phyloP scores from a whole-genome alignment of 53 echinoderm and acorn worm species.

The Echinarachnius parma region DNA sequence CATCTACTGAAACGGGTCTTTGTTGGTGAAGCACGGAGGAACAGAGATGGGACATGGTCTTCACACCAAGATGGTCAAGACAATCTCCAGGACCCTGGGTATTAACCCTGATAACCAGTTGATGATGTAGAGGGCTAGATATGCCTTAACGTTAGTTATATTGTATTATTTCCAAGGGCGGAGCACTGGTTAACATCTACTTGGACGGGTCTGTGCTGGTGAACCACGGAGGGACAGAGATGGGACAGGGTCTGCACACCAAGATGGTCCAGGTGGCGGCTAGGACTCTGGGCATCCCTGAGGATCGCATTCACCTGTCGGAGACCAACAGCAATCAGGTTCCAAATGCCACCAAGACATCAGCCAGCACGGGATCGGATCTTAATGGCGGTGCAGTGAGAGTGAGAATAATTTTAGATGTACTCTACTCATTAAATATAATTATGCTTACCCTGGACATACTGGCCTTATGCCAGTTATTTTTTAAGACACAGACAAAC shows the following conservation, averaged over 20 bases:
- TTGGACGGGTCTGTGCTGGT: constrained; percentile 82
- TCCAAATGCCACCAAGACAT: constrained; percentile 70
- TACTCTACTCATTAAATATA: no score
- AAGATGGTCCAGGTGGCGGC: constrained; percentile 92
- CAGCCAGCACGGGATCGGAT: constrained; percentile 73
- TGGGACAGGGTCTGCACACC: constrained; percentile 92
- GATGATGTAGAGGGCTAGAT: no score
- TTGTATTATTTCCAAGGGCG: constrained; percentile 48
- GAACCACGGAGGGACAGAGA: constrained; percentile 81
- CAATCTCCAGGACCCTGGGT: background rate
- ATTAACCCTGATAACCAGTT: no score
- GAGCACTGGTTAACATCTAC: constrained; percentile 86
- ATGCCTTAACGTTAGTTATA: no score
- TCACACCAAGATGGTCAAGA: background rate
- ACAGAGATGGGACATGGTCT: background rate
- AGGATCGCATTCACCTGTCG: constrained; percentile 62
- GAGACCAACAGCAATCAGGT: constrained; percentile 83
- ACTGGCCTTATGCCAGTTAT: background rate
- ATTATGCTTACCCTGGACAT: no score
- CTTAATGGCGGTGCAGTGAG: constrained; percentile 83
- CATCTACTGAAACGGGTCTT: no score
- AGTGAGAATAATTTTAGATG: no score
- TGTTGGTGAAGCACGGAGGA: background rate
- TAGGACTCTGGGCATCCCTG: constrained; percentile 61
- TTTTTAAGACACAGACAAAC: background rate